phyloP scores from a whole-genome alignment of 2,797 vertebrate species.

The Enteromius argenteus region DNA sequence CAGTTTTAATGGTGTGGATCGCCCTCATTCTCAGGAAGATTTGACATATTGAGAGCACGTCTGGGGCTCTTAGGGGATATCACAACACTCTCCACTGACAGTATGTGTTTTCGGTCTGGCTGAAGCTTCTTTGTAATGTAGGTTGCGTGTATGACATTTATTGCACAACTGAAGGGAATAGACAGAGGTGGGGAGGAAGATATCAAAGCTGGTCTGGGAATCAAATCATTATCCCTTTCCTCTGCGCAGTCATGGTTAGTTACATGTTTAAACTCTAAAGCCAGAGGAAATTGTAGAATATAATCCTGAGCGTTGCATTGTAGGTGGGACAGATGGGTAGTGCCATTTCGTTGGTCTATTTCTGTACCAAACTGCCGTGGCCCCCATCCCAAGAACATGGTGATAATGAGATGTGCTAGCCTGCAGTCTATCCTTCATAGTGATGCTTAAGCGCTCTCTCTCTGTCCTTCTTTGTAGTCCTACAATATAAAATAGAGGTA shows the following conservation, averaged over 20 bases:
- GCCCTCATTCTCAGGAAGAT: conserved; percentile 42
- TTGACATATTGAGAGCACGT: conserved; percentile 51
- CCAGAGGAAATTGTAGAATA: conserved; percentile 49
- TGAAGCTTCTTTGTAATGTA: conserved; percentile 31
- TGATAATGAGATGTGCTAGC: conserved; percentile 55
- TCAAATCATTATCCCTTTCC: conserved; percentile 41
- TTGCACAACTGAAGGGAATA: not conserved
- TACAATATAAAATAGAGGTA: conserved; percentile 24
- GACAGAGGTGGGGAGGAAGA: conserved; percentile 1
- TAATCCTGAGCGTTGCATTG: conserved; percentile 57
- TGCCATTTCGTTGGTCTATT: conserved; percentile 56
- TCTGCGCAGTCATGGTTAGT: conserved; percentile 41
- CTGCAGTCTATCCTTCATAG: conserved; percentile 43
- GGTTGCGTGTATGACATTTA: conserved; percentile 15
- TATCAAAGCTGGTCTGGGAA: conserved; percentile 14
- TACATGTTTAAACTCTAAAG: conserved; percentile 47
- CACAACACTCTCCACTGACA: conserved; percentile 37
- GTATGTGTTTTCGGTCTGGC: conserved; percentile 15
- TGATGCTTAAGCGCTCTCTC: conserved; percentile 25
- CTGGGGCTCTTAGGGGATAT: conserved; percentile 32
- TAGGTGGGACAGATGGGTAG: conserved; percentile 62
- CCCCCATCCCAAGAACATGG: conserved; percentile 53
- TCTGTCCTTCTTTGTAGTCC: conserved; percentile 32
- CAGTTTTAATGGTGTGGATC: conserved; percentile 36
- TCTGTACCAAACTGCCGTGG: conserved; percentile 47